A percentile compares a stretch with the other conserved stretches of the same genome.
Evolutionary conservation across 2,113 vertebrate genomes (phyloP).

Genomic region (Dipodomys spectabilis): DNA sequence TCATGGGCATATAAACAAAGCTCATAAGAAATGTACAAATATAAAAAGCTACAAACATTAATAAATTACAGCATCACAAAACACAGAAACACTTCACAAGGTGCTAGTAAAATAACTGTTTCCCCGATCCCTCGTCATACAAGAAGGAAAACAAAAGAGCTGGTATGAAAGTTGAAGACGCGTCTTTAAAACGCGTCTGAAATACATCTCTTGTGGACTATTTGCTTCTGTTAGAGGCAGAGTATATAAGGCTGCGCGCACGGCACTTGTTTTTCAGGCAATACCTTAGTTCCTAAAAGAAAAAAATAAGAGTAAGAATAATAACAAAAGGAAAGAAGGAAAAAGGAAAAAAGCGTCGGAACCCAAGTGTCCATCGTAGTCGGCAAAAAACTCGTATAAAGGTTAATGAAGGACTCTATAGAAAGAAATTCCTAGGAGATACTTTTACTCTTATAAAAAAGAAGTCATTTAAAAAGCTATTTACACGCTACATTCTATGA

Average conservation of each 20-base stretch:
- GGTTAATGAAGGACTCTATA: slow-evolving; percentile 91
- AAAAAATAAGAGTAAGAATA: slow-evolving; percentile 71
- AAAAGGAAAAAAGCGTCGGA: slow-evolving; percentile 67
- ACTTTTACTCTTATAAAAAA: slow-evolving; percentile 93
- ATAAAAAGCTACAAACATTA: slow-evolving; percentile 99
- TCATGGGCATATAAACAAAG: slow-evolving; percentile 97
- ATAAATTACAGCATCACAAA: slow-evolving; percentile 99
- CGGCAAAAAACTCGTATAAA: slow-evolving; percentile 92
- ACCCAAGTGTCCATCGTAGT: slow-evolving; percentile 87
- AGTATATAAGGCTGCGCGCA: slow-evolving; percentile 91
- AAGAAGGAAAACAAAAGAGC: slow-evolving; percentile 94
- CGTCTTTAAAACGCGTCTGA: slow-evolving; percentile 87
- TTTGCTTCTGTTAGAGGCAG: slow-evolving; percentile 81
- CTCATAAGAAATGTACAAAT: slow-evolving; percentile 99
- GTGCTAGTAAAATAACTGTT: slow-evolving; percentile 99
- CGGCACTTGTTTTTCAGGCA: slow-evolving; percentile 94
- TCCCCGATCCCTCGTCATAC: slow-evolving; percentile 92
- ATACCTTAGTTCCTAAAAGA: slow-evolving; percentile 88
- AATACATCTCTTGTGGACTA: slow-evolving; percentile 88
- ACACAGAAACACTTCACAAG: slow-evolving; percentile 99
- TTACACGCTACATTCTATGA: slow-evolving; percentile 99
- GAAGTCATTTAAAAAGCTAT: slow-evolving; percentile 97
- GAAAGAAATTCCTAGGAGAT: slow-evolving; percentile 88
- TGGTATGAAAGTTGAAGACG: slow-evolving; percentile 90
- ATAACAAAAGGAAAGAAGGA: slow-evolving; percentile 67